Percentiles rank a stretch among this genome's conserved stretches.
Evolutionary conservation across 2,888 invertebrate genomes (phyloP).

Genomic region (Aleiodes leptofemur): DNA sequence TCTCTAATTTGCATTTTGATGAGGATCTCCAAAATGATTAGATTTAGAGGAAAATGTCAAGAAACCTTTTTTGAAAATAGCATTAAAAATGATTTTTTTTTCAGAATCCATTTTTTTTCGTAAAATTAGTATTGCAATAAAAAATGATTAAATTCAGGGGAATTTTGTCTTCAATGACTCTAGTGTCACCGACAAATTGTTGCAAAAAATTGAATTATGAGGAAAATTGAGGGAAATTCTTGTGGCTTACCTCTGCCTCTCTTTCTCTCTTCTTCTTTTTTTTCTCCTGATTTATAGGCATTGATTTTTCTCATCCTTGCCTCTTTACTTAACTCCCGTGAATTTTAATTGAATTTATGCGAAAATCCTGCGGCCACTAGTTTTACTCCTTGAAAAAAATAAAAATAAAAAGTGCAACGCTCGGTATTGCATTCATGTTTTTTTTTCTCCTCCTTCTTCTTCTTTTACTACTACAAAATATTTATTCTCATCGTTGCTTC

Average conservation of each 20-base stretch:
- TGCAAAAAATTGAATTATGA: too few relatives aligned
- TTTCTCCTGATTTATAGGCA: slow-evolving; percentile 37
- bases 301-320: slow-evolving; percentile 23
- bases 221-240: background rate
- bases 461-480: background rate
- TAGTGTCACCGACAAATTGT: too few relatives aligned
- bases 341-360: slow-evolving; percentile 45
- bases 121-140: too few relatives aligned
- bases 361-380: background rate
- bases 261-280: too few relatives aligned
- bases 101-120: too few relatives aligned
- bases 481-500: background rate
- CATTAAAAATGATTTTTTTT: too few relatives aligned
- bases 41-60: too few relatives aligned
- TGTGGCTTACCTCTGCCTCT: background rate
- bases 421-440: background rate
- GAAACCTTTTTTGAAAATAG: too few relatives aligned
- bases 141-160: too few relatives aligned
- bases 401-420: background rate
- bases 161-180: too few relatives aligned
- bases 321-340: background rate
- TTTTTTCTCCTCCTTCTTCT: background rate
- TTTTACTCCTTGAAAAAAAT: background rate
- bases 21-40: too few relatives aligned
- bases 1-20: too few relatives aligned